Base-by-base conservation (phyloP, 2,888 invertebrate genomes). In the Adineta ricciae region DNA sequence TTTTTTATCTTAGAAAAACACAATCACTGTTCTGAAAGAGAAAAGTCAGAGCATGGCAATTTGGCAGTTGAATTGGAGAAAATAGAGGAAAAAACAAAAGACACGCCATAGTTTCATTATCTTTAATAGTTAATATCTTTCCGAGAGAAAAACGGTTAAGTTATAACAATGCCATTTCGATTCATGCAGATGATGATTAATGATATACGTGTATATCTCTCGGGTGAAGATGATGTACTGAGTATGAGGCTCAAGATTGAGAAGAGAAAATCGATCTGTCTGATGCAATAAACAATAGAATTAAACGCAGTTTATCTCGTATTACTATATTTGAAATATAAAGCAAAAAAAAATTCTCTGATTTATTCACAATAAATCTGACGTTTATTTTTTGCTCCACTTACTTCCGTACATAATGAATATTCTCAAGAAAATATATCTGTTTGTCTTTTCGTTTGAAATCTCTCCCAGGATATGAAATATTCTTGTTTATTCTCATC, bases 361-460 rank as follows among this genome's bases (percentile, higher is more conserved):
- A 64, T 32, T 64, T 64, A 2, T 64, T 64, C 2, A 11, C 5
- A 5, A 36, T 64, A 14, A 32, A 11, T 32, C 11, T 64, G 16
- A 27, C 32, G 16, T 36, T 14, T 50, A 8, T 64, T 32, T 56
- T 4, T n/a, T 64, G 4, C 64, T 64, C 64, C 64, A 64, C 64
- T 64, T 64, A 64, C 64, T 64, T 64, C 2, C 19, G 27, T 0
- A 64, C 32, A 64, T 32, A 36, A 32, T 64, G 32, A 16, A 50
- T 50, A 50, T 50, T 16, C 50, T 16, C 19, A 50, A 32, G 3
- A 36, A 64, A 19, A 27, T 64, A 64, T 32, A 64, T 64, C 64
- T 64, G 64, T 64, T 64, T 64, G 64, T 64, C 64, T 64, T 64
- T 64, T 64, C 64, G 32, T 64, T 64, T 64, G 64, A 64, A 64